Percentiles rank a stretch among this genome's conserved stretches.
phyloP scores from a whole-genome alignment of 1,140 invertebrate genomes.

The Drosophila insularis region DNA sequence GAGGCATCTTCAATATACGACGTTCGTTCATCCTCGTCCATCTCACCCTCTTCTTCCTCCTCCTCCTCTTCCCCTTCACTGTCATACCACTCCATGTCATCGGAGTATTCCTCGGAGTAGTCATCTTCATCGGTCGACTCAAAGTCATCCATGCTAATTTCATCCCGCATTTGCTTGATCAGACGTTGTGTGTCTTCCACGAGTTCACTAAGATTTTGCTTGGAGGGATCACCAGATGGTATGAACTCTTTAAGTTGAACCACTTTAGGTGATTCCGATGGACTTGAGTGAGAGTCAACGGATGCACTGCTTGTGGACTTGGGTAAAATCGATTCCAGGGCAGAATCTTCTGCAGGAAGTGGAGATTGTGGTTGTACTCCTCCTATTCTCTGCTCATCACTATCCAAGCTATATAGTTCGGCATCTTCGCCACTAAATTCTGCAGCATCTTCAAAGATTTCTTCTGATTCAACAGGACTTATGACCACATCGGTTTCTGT shows the following conservation, averaged over 20 bases:
- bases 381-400: constrained; percentile 38
- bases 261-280: constrained; percentile 38
- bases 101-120: constrained; percentile 83
- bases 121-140: constrained; percentile 83
- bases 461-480: constrained; percentile 46
- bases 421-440: constrained; percentile 65
- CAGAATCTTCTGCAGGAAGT: constrained; percentile 26
- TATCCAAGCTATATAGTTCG: constrained; percentile 68
- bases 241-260: constrained; percentile 61
- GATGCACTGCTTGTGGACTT: constrained; percentile 50
- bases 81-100: constrained; percentile 83
- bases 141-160: constrained; percentile 85
- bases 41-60: constrained; percentile 56
- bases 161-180: constrained; percentile 86
- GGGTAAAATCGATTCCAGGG: constrained; percentile 13
- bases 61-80: constrained; percentile 82
- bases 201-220: constrained; percentile 84
- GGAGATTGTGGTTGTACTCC: constrained; percentile 36
- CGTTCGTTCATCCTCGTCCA: constrained; percentile 57
- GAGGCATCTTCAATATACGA: constrained; percentile 62
- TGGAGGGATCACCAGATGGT: constrained; percentile 71
- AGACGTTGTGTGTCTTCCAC: constrained; percentile 85
- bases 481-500: not conserved
- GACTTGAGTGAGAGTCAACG: constrained; percentile 50
- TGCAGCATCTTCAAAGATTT: constrained; percentile 67